A percentile compares a stretch with the other conserved stretches of the same genome.
These are phyloP conservation scores for Chaetodon trifasciatus DNA, from an alignment of 2,797 vertebrate species.

Conservation along the genomic window DNA sequence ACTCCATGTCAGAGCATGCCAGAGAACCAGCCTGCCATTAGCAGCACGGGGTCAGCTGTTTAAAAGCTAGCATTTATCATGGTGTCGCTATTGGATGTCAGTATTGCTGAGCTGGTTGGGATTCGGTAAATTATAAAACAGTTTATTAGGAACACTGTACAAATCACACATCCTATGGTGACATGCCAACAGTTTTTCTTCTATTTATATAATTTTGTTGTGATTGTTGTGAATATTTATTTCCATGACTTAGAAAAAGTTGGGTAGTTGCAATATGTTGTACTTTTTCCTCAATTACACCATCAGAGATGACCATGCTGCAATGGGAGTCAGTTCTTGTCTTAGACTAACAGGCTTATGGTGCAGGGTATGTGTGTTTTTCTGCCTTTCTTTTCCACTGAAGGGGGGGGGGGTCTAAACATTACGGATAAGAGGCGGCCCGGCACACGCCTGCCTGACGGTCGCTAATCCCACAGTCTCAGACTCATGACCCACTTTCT, in stretches of 20 bases:
- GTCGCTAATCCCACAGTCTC: constrained; percentile 85
- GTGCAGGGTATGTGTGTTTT: constrained; percentile 34
- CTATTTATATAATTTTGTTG: constrained; percentile 3
- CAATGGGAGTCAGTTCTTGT: constrained; percentile 18
- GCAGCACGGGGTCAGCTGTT: constrained; percentile 78
- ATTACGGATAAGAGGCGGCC: constrained; percentile 74
- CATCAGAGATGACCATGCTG: background rate
- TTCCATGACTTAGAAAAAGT: background rate
- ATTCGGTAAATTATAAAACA: constrained; percentile 78
- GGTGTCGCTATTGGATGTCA: constrained; percentile 78
- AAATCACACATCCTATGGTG: constrained; percentile 40
- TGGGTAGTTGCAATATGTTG: background rate
- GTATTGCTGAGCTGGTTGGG: constrained; percentile 77
- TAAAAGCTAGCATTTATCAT: constrained; percentile 86
- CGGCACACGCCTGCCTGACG: constrained; percentile 79
- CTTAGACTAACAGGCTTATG: constrained; percentile 46
- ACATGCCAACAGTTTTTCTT: constrained; percentile 4
- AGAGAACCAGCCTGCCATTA: constrained; percentile 73
- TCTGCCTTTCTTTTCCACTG: constrained; percentile 53
- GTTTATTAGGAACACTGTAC: constrained; percentile 55
- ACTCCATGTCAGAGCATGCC: constrained; percentile 64
- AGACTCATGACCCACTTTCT: constrained; percentile 90
- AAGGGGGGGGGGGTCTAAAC: constrained; percentile 57
- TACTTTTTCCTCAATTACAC: background rate
- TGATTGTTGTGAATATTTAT: background rate